These are phyloP conservation scores for Halocynthia aurantium DNA, from an alignment of 23 tunicate species.

Conservation along the genomic window DNA sequence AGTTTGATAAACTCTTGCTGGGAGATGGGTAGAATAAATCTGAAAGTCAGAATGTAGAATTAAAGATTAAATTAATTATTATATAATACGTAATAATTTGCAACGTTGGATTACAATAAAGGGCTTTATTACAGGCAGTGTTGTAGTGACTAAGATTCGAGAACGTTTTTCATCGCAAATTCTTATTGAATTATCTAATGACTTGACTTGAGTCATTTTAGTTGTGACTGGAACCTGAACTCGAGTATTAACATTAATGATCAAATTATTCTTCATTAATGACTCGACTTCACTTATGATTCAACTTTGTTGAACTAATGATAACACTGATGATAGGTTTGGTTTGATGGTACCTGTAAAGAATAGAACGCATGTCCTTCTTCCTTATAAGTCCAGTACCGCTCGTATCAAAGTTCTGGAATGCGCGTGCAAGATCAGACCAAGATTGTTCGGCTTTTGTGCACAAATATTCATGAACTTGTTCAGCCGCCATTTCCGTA, in stretches of 20 bases:
- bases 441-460: constrained; percentile 83
- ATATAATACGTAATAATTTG: too few relatives aligned
- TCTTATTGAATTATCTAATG: too few relatives aligned
- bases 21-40: constrained; percentile 78
- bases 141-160: too few relatives aligned
- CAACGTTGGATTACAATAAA: too few relatives aligned
- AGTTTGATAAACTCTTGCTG: constrained; percentile 67
- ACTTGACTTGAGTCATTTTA: neutral
- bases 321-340: neutral
- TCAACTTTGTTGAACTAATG: too few relatives aligned
- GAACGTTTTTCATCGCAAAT: neutral
- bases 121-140: too few relatives aligned
- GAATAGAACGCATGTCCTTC: constrained; percentile 63
- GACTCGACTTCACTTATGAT: neutral
- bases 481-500: constrained; percentile 68
- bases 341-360: constrained; percentile 41
- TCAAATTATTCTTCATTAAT: neutral
- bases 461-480: constrained; percentile 66
- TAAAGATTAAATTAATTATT: neutral
- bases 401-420: constrained; percentile 70
- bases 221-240: neutral
- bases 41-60: constrained; percentile 2
- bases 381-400: constrained; percentile 81
- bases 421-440: constrained; percentile 64
- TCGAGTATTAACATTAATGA: neutral